These are phyloP conservation scores for Tribolium freemani DNA, from an alignment of 2,888 invertebrate genomes.

Conservation along the genomic window DNA sequence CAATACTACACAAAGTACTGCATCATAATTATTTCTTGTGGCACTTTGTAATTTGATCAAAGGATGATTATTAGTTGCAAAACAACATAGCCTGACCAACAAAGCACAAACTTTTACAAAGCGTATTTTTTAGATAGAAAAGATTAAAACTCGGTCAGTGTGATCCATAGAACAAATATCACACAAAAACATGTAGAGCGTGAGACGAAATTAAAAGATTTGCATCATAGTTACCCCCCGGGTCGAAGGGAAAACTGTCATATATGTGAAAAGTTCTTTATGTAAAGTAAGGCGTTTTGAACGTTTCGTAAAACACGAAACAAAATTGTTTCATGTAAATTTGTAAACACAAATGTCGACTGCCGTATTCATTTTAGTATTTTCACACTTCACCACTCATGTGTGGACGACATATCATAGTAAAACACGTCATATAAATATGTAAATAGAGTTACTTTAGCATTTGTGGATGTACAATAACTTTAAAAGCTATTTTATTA, in stretches of 20 bases:
- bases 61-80: conserved; percentile 2
- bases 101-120: neutral
- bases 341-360: conserved; percentile 53
- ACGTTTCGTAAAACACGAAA: conserved; percentile 22
- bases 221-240: neutral
- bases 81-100: neutral
- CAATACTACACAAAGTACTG: conserved; percentile 2
- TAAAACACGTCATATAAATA: conserved; percentile 64
- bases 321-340: conserved; percentile 35
- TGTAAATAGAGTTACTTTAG: conserved; percentile 63
- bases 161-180: neutral
- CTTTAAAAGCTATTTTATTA: conserved; percentile 67
- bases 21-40: conserved; percentile 1
- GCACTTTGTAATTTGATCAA: neutral
- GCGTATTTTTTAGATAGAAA: neutral
- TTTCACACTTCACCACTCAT: conserved; percentile 64
- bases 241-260: neutral
- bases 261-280: neutral
- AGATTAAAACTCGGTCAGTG: neutral
- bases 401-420: conserved; percentile 63
- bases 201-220: neutral
- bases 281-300: conserved; percentile 27
- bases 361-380: conserved; percentile 60
- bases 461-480: conserved; percentile 62
- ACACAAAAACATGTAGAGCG: neutral